phyloP scores from a whole-genome alignment of 1,140 invertebrate genomes.

The Drosophila nannoptera region DNA sequence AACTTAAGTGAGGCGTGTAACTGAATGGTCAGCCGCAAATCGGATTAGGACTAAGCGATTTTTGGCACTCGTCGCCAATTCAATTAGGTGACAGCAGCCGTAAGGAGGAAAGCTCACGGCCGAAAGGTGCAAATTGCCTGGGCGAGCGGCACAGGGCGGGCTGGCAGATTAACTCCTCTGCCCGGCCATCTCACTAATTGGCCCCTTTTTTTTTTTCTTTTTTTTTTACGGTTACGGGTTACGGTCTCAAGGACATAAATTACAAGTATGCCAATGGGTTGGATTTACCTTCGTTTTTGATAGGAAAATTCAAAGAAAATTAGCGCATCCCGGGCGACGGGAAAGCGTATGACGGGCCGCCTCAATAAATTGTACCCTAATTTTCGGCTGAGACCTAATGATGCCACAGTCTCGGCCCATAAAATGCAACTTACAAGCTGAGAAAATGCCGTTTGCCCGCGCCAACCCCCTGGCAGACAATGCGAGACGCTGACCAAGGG shows the following conservation, averaged over 20 bases:
- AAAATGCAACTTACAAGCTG: slow-evolving; percentile 75
- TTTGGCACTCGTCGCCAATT: slow-evolving; percentile 70
- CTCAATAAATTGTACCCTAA: slow-evolving; percentile 75
- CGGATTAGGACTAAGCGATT: slow-evolving; percentile 71
- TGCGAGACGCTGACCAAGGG: slow-evolving; percentile 16
- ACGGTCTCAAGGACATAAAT: slow-evolving; percentile 71
- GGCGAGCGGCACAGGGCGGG: slow-evolving; percentile 1
- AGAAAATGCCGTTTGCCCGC: slow-evolving; percentile 58
- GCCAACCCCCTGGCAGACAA: slow-evolving; percentile 17
- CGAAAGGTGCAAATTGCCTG: slow-evolving; percentile 51
- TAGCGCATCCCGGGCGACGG: slow-evolving; percentile 69
- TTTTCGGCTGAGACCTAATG: slow-evolving; percentile 60
- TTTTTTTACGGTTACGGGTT: slow-evolving; percentile 40
- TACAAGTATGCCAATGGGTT: slow-evolving; percentile 57
- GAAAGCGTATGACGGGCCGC: slow-evolving; percentile 46
- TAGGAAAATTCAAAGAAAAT: slow-evolving; percentile 61
- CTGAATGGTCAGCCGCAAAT: slow-evolving; percentile 68
- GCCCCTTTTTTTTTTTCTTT: slow-evolving; percentile 49
- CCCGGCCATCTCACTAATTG: slow-evolving; percentile 60
- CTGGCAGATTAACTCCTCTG: not conserved
- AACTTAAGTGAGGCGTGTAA: slow-evolving; percentile 44
- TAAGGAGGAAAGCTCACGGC: slow-evolving; percentile 19
- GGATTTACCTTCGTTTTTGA: slow-evolving; percentile 34
- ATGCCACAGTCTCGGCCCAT: slow-evolving; percentile 69
- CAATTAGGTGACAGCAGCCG: slow-evolving; percentile 61